These are phyloP conservation scores for Hydractinia symbiolongicarpus DNA, from an alignment of 30 jellyfish, hydroid and myxozoan genomes.

Conservation along the genomic window DNA sequence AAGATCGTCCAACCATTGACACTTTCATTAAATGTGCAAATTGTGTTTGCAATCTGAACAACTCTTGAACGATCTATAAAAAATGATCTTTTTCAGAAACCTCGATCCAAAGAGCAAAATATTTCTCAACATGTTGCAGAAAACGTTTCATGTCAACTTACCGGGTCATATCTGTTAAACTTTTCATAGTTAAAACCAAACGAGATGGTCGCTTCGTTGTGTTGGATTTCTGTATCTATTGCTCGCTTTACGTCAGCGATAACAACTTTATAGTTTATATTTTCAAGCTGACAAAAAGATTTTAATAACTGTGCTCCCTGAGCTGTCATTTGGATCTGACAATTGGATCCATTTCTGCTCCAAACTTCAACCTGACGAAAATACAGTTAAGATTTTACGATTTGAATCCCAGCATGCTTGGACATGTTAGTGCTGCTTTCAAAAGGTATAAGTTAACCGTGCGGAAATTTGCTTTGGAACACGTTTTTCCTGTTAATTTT, in stretches of 20 bases:
- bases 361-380: slow-evolving; percentile 2
- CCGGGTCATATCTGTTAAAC: not conserved
- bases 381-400: not conserved
- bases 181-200: not conserved
- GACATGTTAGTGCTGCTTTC: too few relatives aligned
- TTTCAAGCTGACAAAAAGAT: not conserved
- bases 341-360: not conserved
- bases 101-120: not conserved
- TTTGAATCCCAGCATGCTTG: too few relatives aligned
- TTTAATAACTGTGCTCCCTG: not conserved
- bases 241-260: not conserved
- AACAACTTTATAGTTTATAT: not conserved
- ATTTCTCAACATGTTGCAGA: not conserved
- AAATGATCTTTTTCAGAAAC: not conserved
- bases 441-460: too few relatives aligned
- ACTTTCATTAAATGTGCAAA: not conserved
- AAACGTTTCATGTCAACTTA: not conserved
- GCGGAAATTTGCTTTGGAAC: too few relatives aligned
- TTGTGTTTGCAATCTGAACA: not conserved
- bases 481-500: too few relatives aligned
- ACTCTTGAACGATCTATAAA: slow-evolving; percentile 1
- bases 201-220: not conserved
- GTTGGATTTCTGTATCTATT: not conserved
- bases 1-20: not conserved
- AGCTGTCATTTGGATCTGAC: not conserved